Evolutionary conservation across 2,888 invertebrate genomes (phyloP).

Genomic region (Phyllotreta striolata): DNA sequence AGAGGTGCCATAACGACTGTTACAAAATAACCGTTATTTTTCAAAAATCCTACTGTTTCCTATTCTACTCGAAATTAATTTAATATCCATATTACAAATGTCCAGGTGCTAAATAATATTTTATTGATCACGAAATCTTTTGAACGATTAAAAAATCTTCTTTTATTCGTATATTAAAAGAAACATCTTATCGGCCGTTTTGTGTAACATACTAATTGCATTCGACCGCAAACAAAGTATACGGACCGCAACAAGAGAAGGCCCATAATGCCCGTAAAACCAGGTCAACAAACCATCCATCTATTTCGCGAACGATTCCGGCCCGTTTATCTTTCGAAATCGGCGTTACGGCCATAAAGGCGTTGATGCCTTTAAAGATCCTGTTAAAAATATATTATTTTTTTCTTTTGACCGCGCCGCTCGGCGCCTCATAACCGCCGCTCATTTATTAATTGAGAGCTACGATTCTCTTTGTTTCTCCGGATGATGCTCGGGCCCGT

Average conservation of each 20-base stretch:
- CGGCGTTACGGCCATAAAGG: conserved; percentile 54
- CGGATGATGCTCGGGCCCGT: no score
- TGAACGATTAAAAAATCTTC: no score
- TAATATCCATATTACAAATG: no score
- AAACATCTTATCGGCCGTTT: not conserved
- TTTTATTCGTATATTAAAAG: no score
- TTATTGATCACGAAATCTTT: no score
- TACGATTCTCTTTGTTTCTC: conserved; percentile 34
- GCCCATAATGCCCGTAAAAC: conserved; percentile 30
- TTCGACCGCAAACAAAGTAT: conserved; percentile 23
- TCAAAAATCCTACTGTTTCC: no score
- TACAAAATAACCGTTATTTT: no score
- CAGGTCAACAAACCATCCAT: conserved; percentile 41
- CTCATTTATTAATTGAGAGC: conserved; percentile 60
- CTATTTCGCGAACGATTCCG: conserved; percentile 32
- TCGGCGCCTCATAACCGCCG: conserved; percentile 60
- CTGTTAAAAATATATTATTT: conserved; percentile 62
- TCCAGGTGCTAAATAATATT: no score
- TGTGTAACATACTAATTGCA: not conserved
- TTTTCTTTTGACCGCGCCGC: conserved; percentile 57
- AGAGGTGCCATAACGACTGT: no score
- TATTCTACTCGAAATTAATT: no score
- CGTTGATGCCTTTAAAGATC: conserved; percentile 62
- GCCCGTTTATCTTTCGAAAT: conserved; percentile 44
- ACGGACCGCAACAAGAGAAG: conserved; percentile 9